Conservation (phyloP, 2,113 vertebrate species). For the Eulemur macaco region DNA sequence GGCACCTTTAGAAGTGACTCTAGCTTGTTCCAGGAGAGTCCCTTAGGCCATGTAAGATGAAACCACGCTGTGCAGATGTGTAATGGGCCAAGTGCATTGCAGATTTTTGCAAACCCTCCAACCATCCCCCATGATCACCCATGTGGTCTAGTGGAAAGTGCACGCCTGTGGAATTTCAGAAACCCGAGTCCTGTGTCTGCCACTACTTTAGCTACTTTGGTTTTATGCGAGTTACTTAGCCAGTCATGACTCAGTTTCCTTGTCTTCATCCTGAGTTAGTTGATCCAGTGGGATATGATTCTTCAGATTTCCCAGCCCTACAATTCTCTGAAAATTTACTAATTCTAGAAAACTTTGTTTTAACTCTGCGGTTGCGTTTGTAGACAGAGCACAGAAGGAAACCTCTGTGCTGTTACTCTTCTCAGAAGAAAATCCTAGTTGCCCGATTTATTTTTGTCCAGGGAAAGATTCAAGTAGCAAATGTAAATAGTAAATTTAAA, state of each 20-base stretch:
- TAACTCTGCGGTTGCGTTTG: not conserved
- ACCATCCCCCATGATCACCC: not conserved
- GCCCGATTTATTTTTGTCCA: slow-evolving; percentile 27
- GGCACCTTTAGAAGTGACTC: not conserved
- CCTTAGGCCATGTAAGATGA: slow-evolving; percentile 14
- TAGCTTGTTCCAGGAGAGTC: not conserved
- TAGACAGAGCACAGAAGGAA: slow-evolving; percentile 10
- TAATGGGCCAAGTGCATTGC: not conserved
- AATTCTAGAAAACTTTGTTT: not conserved
- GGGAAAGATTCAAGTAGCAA: not conserved
- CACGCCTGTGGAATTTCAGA: not conserved
- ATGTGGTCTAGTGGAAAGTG: not conserved
- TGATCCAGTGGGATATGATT: not conserved
- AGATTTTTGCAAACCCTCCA: not conserved
- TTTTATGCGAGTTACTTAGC: not conserved
- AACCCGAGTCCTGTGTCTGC: not conserved
- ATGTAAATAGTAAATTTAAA: not conserved
- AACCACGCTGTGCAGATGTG: not conserved
- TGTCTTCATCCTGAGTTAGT: not conserved
- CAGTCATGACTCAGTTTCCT: slow-evolving; percentile 56
- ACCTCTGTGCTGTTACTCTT: not conserved
- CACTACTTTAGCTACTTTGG: not conserved
- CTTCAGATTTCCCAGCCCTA: not conserved
- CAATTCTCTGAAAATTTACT: not conserved
- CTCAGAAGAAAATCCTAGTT: slow-evolving; percentile 12